Conservation (phyloP, 2,113 vertebrate species). For the Noctilio leporinus region DNA sequence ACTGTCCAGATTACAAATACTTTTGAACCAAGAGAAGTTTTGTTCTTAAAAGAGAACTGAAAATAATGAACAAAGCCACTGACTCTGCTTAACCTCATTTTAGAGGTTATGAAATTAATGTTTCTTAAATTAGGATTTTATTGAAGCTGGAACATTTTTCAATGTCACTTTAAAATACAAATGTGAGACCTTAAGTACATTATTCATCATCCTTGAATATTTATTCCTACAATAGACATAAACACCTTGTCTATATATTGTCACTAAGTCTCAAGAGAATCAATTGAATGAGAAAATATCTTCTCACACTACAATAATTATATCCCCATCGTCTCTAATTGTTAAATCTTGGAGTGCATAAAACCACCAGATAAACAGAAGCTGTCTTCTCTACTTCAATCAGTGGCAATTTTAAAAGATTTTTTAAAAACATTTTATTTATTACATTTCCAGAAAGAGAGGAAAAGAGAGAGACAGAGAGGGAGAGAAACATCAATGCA, state of each 20-base stretch:
- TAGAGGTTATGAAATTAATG: not conserved
- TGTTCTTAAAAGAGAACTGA: conserved; percentile 3
- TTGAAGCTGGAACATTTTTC: not conserved
- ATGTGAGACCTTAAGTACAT: not conserved
- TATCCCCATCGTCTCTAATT: not conserved
- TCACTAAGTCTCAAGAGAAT: not conserved
- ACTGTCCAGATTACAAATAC: not conserved
- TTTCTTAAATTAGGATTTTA: not conserved
- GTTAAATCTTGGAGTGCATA: not conserved
- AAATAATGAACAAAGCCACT: not conserved
- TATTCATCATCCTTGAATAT: not conserved
- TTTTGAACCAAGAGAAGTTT: not conserved
- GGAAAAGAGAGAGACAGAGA: too few species aligned
- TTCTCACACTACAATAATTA: not conserved
- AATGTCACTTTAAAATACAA: not conserved
- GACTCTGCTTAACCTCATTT: not conserved
- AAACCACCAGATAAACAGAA: not conserved
- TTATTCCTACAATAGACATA: not conserved
- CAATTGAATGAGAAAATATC: not conserved
- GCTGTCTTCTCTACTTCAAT: not conserved
- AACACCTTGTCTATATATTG: not conserved
- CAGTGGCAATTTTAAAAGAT: not conserved
- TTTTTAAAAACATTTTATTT: too few species aligned
- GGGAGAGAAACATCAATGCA: too few species aligned
- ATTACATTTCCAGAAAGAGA: too few species aligned